phyloP scores from a whole-genome alignment of 2,797 vertebrate genomes.

The Alauda arvensis region DNA sequence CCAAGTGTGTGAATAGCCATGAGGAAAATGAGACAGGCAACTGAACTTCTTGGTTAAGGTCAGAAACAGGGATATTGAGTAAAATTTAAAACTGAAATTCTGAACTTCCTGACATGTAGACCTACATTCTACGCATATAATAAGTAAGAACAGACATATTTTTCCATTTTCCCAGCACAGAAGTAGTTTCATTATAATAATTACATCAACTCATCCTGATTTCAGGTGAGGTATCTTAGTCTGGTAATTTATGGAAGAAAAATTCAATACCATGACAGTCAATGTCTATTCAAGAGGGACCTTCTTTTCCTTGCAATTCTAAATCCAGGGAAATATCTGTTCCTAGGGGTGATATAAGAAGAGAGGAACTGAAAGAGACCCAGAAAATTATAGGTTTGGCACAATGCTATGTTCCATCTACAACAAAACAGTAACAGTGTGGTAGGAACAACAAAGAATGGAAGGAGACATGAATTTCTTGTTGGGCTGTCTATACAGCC shows the following conservation, averaged over 20 bases:
- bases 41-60: background rate
- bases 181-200: background rate
- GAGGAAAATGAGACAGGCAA: background rate
- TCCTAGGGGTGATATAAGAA: background rate
- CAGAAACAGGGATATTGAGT: background rate
- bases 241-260: background rate
- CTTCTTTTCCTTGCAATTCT: background rate
- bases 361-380: background rate
- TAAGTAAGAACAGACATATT: background rate
- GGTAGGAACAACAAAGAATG: background rate
- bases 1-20: background rate
- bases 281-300: background rate
- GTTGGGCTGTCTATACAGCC: background rate
- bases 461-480: background rate
- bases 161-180: background rate
- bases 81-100: slow-evolving; percentile 6
- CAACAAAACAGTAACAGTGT: background rate
- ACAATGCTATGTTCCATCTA: background rate
- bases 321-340: background rate
- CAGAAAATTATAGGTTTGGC: background rate
- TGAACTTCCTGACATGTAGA: background rate
- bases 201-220: background rate
- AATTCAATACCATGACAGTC: background rate
- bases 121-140: background rate
- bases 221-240: background rate